phyloP scores from a whole-genome alignment of 2,113 vertebrate species.

The Poecile atricapillus region DNA sequence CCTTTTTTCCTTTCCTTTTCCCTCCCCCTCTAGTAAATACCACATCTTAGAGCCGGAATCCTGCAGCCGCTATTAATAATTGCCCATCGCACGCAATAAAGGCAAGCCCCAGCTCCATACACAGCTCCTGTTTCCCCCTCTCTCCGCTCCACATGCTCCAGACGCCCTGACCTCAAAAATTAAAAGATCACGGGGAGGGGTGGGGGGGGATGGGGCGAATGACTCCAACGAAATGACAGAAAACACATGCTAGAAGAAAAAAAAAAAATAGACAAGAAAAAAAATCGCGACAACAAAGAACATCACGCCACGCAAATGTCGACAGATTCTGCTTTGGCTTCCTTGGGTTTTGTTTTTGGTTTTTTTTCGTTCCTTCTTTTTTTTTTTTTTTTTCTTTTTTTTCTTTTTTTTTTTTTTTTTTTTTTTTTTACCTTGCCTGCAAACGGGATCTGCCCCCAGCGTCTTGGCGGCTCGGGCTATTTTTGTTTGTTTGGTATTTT shows the following conservation, averaged over 20 bases:
- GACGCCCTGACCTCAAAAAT: slow-evolving; percentile 33
- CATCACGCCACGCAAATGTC: slow-evolving; percentile 8
- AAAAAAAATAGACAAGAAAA: not conserved
- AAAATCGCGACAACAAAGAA: slow-evolving; percentile 16
- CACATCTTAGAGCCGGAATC: not conserved
- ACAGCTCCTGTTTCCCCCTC: not conserved
- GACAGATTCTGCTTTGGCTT: not conserved
- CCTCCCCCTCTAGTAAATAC: not conserved
- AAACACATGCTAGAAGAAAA: not conserved
- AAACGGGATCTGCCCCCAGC: slow-evolving; percentile 46
- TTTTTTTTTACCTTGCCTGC: slow-evolving; percentile 28
- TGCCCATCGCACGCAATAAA: not conserved
- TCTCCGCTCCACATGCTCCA: not conserved
- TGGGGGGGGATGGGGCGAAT: not conserved
- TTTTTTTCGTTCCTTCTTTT: not conserved
- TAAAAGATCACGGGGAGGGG: not conserved
- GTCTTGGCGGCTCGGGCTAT: slow-evolving; percentile 2
- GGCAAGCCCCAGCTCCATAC: not conserved
- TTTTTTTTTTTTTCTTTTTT: not conserved
- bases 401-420: not conserved
- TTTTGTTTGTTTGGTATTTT: slow-evolving; percentile 29
- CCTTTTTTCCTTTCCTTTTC: not conserved
- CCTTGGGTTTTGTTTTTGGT: not conserved
- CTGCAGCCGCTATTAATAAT: not conserved
- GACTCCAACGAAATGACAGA: slow-evolving; percentile 10